Base-by-base conservation (phyloP, 2,888 invertebrate genomes). In the Acleris emargana region DNA sequence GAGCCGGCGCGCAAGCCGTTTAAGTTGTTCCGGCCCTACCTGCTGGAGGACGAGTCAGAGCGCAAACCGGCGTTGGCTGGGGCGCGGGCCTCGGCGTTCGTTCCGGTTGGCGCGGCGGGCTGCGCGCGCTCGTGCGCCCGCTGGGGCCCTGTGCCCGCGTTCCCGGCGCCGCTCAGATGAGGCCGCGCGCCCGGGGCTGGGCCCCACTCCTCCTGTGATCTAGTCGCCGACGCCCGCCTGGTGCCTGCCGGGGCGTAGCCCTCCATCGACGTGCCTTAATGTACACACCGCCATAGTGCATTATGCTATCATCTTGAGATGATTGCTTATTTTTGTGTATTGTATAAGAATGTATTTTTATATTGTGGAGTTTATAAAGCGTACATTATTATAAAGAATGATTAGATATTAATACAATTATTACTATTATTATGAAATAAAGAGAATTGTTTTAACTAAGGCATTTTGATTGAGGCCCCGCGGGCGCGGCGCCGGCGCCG, bases 1-100 rank as follows among this genome's bases (percentile, higher is more conserved):
- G 85, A 86, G 71, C 82, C 91, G 58, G 81, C 88, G 53, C 91
- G 92, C 74, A 95, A 94, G 83, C 95, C 96, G 60, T 94, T 95
- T 74, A 96, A 96, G 81, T 87, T 96, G 49, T 96, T 96, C 86
- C 95, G 96, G 79, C 96, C 96, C 38, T 96, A 96, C 83, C 90
- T 96, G 58, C 92, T 95, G 69, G 96, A 95, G 76, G 94, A 95
- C 51, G 93, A 94, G 76, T 94, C 95, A 50, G 93, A 94, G 70
- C 77, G 84, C 70, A 87, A 88, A 20, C 79, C 85, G 16, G 73
- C 87, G 59, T 89, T 89, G 42, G 71, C 89, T 89, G 4, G 88
- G 87, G 68, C 87, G 69, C 86, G 89, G 81, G 84, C 89, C 80
- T 89, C 91, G 63, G 93, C 91, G 68, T 92, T 93, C 83, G 87